Evolutionary conservation across 2,888 invertebrate genomes (phyloP), one percentile per base, ranked within the genome.

Genomic region (Cyclophora punctaria): DNA sequence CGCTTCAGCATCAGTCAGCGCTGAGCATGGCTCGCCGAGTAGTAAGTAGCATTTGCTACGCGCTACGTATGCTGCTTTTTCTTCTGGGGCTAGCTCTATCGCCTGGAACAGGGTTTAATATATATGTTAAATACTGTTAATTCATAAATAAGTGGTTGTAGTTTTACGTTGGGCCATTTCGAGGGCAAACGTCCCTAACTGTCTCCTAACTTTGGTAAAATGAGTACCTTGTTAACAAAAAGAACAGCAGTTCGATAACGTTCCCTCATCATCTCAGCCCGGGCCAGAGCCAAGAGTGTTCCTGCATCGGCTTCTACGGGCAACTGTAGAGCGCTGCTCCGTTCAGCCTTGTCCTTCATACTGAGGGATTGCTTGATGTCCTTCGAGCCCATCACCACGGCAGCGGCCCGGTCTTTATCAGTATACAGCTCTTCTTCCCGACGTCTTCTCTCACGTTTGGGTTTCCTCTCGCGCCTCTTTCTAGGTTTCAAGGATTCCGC

Each of bases 321-420:
- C 54, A 95, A 90, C 62, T 93, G 92, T 46, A 95, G 74, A 0
- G 91, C 91, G 62, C 90, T 92, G 63, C 92, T 93, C 35, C 94
- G 90, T 69, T 96, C 96, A 56, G 94, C 92, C 60, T 93, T 92
- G 63, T 94, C 91, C 71, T 96, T 96, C 63, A 95, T 87, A 69
- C 92, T 94, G 57, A 96, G 80, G 41, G 95, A 95, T 60, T 94
- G 93, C 70, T 97, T 97, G 56, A 97, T 96, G 71, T 97, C 96
- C 56, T 92, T 93, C n/a, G 92, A 93, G 0, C 95, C 95, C 90
- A 95, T 91, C 67, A 95, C 94, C 7, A 96, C 96, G 0, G 96
- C 96, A 0, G 97, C 96, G 0, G 96, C 97, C 4, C 97, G 89
- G 73, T 96, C 96, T 70, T 97, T 97, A 73, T 97, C 97, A 33